Base-by-base conservation (phyloP, 2,888 invertebrate species). In the Folsomia manolachei region DNA sequence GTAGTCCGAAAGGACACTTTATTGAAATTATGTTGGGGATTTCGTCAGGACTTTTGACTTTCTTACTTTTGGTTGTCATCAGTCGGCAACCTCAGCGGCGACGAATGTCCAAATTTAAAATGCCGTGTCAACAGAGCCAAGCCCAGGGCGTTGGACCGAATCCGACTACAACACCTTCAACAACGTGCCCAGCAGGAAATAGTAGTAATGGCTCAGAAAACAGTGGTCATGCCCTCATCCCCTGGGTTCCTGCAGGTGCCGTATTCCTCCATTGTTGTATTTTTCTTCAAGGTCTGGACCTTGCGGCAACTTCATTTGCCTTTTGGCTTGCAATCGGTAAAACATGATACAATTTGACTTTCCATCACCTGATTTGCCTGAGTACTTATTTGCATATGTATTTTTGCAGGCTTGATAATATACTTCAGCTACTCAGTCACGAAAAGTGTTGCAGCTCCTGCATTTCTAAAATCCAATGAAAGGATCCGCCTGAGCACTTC, bases 251-350 rank as follows among this genome's bases (percentile, higher is more conserved):
- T 1, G 83, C 88, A 81, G 81, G 86, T 67, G 84, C 86, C 52
- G 85, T 88, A 62, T 81, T 87, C 27, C 82, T 85, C 65, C 84
- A 85, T 85, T 80, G 87, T 39, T 79, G 84, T 67, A 81, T 89
- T 69, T 85, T 87, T 1, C 86, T 88, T 1, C 88, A 88, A 21
- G 83, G 89, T 62, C 82, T 89, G 21, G 82, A 86, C 2, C 87
- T 87, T 79, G 87, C 88, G 56, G 89, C 89, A 88, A 87, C 88
- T 51, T 88, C 88, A 25, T 85, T 88, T 62, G 83, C 87, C 4
- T 85, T 89, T 63, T 89, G 89, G 84, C 85, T 88, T 73, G 84
- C 86, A 73, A 88, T 88, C 82, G 89, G 89, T 89, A 83, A 81
- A 81, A n/a, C 39, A 14, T 26, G 2, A 24, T 62, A 64, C 24